These are phyloP conservation scores for Petromus typicus DNA, from an alignment of 2,113 vertebrate species.

Conservation along the genomic window DNA sequence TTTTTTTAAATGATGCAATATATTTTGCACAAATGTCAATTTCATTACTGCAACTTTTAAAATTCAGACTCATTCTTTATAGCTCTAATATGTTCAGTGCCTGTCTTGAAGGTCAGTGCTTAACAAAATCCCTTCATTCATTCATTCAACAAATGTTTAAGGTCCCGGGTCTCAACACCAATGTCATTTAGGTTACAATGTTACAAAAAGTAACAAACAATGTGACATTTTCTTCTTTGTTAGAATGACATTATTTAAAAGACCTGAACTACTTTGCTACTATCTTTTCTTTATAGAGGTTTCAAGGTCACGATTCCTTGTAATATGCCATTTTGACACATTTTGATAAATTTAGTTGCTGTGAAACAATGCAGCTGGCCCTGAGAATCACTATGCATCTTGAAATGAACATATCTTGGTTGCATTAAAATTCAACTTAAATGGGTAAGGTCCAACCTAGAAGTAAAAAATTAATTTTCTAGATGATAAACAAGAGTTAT, in stretches of 20 bases:
- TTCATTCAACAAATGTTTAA: constrained; percentile 61
- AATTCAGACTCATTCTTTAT: constrained; percentile 74
- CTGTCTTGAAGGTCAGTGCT: constrained; percentile 67
- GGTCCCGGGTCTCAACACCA: constrained; percentile 35
- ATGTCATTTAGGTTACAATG: constrained; percentile 58
- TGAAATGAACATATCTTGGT: constrained; percentile 1
- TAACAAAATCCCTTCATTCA: constrained; percentile 64
- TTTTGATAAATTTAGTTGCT: constrained; percentile 70
- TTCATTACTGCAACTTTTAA: constrained; percentile 76
- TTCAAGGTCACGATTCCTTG: constrained; percentile 55
- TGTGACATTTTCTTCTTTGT: constrained; percentile 77
- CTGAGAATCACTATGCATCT: constrained; percentile 46
- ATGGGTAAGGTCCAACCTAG: not conserved
- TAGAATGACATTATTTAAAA: constrained; percentile 75
- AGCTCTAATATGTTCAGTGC: constrained; percentile 59
- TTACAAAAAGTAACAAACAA: constrained; percentile 70
- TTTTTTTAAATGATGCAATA: constrained; percentile 65
- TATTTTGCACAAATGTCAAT: constrained; percentile 81
- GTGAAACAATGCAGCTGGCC: constrained; percentile 56
- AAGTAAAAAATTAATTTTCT: constrained; percentile 26
- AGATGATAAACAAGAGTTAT: constrained; percentile 28
- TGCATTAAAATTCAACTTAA: constrained; percentile 52
- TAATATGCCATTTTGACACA: constrained; percentile 71
- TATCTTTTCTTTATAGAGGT: constrained; percentile 56
- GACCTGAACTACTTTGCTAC: constrained; percentile 68